Percentiles rank a stretch among this genome's conserved stretches.
These are phyloP conservation scores for Tachypleus tridentatus DNA, from an alignment of 1,140 invertebrate species.

Conservation along the genomic window DNA sequence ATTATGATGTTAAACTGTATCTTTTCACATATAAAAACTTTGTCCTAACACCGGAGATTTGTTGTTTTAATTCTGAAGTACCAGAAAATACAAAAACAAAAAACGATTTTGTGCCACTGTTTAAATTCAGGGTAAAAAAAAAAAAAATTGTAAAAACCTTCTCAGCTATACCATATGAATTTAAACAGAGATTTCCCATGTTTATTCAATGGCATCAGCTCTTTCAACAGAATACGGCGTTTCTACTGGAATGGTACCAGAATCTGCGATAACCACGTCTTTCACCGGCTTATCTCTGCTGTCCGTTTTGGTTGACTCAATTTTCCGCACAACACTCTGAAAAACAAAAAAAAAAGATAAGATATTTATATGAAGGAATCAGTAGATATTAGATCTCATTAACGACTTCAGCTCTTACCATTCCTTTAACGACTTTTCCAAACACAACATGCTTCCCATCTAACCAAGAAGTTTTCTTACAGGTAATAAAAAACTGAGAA, in stretches of 20 bases:
- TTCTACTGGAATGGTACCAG: constrained; percentile 29
- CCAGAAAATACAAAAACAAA: too few relatives aligned
- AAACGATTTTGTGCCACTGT: too few relatives aligned
- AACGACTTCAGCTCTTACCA: constrained; percentile 46
- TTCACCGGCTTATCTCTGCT: constrained; percentile 37
- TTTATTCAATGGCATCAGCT: constrained; percentile 58
- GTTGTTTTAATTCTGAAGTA: too few relatives aligned
- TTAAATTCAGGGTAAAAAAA: too few relatives aligned
- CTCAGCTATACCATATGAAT: too few relatives aligned
- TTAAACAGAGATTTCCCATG: too few relatives aligned
- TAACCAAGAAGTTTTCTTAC: constrained; percentile 82
- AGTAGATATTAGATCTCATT: background rate
- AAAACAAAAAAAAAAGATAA: constrained; percentile 17
- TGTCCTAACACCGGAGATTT: too few relatives aligned
- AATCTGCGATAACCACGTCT: constrained; percentile 34
- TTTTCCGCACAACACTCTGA: constrained; percentile 45
- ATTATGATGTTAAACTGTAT: too few relatives aligned
- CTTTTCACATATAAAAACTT: too few relatives aligned
- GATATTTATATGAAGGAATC: background rate
- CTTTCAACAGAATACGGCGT: constrained; percentile 49
- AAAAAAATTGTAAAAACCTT: too few relatives aligned
- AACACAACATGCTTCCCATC: constrained; percentile 59
- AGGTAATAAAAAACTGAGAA: constrained; percentile 96
- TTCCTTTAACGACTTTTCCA: constrained; percentile 59
- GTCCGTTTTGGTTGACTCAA: constrained; percentile 34